phyloP scores from a whole-genome alignment of 2,797 vertebrate species.

The Apogon hyalosoma region DNA sequence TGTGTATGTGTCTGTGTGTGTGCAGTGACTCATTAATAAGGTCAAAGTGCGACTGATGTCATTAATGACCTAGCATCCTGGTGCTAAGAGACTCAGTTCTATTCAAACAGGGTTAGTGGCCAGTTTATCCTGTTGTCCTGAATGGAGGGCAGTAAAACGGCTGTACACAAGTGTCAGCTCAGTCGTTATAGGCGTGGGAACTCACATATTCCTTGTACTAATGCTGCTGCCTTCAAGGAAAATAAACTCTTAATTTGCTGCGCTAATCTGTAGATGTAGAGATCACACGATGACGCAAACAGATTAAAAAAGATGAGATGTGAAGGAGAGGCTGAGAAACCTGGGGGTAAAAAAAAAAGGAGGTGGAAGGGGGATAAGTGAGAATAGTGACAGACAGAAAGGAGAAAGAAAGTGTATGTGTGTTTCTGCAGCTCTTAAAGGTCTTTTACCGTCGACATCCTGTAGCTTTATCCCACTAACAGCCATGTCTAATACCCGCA shows the following conservation, averaged over 20 bases:
- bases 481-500: slow-evolving; percentile 92
- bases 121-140: slow-evolving; percentile 50
- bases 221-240: no score
- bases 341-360: background rate
- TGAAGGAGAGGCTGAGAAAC: background rate
- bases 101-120: slow-evolving; percentile 59
- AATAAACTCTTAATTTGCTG: no score
- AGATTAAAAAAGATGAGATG: background rate
- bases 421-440: slow-evolving; percentile 75
- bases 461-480: slow-evolving; percentile 90
- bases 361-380: slow-evolving; percentile 5
- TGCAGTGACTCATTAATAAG: slow-evolving; percentile 34
- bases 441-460: slow-evolving; percentile 70
- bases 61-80: slow-evolving; percentile 64
- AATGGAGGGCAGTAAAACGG: slow-evolving; percentile 57
- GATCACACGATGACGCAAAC: background rate
- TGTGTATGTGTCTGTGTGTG: background rate
- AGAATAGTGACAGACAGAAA: slow-evolving; percentile 7
- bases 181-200: slow-evolving; percentile 62
- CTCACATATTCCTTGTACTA: background rate
- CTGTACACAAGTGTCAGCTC: slow-evolving; percentile 33
- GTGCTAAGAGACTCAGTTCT: slow-evolving; percentile 69
- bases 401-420: slow-evolving; percentile 13
- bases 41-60: slow-evolving; percentile 51
- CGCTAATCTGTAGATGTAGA: no score